Conservation (phyloP, 1,140 invertebrate species). For the Gryon sp. region DNA sequence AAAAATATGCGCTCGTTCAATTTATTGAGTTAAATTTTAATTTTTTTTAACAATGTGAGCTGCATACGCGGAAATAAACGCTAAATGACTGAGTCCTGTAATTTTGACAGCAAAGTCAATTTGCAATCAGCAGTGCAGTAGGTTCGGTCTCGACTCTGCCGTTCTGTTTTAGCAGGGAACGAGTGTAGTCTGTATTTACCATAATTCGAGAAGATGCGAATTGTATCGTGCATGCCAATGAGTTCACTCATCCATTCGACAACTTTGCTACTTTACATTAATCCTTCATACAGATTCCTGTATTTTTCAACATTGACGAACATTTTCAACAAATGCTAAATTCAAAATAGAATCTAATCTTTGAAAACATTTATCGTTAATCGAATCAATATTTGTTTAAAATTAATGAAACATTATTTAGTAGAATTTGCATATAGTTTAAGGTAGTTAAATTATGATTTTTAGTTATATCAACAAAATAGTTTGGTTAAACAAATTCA, state of each 20-base stretch:
- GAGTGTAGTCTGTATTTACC: slow-evolving; percentile 73
- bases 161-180: slow-evolving; percentile 61
- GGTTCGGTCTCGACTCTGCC: slow-evolving; percentile 45
- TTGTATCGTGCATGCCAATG: slow-evolving; percentile 75
- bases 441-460: no score
- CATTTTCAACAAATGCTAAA: slow-evolving; percentile 44
- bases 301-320: slow-evolving; percentile 31
- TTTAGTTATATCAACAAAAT: no score
- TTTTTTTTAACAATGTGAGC: neutral
- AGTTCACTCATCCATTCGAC: slow-evolving; percentile 49
- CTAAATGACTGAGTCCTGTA: slow-evolving; percentile 57
- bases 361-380: no score
- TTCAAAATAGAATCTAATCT: no score
- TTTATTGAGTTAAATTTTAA: slow-evolving; percentile 26
- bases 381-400: no score
- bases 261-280: slow-evolving; percentile 31
- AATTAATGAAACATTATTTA: no score
- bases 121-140: slow-evolving; percentile 73
- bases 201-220: slow-evolving; percentile 76
- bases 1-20: neutral
- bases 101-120: slow-evolving; percentile 75
- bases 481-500: no score
- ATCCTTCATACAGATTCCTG: slow-evolving; percentile 32
- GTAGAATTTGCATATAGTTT: no score
- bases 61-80: slow-evolving; percentile 25